Conservation (phyloP, 2,888 invertebrate species). For the Eutolmus rufibarbis region DNA sequence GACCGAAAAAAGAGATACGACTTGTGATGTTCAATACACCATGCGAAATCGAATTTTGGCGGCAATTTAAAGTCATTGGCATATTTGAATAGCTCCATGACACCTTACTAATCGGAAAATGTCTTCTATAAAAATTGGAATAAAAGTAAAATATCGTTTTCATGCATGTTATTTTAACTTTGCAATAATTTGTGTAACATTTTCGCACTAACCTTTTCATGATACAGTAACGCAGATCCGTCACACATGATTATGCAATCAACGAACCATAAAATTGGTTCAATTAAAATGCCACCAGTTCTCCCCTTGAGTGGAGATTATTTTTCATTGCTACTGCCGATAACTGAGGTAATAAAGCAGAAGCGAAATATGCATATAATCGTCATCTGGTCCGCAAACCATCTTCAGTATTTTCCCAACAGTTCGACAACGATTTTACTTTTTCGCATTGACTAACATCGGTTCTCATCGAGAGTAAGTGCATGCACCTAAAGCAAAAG, state of each 20-base stretch:
- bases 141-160: neutral
- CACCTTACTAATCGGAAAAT: neutral
- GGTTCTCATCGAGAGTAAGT: neutral
- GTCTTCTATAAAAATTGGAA: neutral
- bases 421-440: neutral
- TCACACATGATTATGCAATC: constrained; percentile 5
- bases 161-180: neutral
- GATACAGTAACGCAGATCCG: neutral
- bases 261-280: constrained; percentile 1
- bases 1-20: neutral
- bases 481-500: neutral
- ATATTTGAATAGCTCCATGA: neutral
- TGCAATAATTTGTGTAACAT: neutral
- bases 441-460: neutral
- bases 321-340: constrained; percentile 15
- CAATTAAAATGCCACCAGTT: constrained; percentile 21
- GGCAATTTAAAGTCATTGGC: neutral
- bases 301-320: constrained; percentile 6
- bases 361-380: neutral
- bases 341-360: constrained; percentile 20
- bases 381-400: neutral
- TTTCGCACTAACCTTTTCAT: neutral
- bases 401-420: neutral
- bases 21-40: neutral
- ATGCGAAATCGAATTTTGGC: neutral